Percentiles rank a stretch among this genome's conserved stretches.
phyloP scores from a whole-genome alignment of 2,888 invertebrate genomes.

The Microchrysa polita region DNA sequence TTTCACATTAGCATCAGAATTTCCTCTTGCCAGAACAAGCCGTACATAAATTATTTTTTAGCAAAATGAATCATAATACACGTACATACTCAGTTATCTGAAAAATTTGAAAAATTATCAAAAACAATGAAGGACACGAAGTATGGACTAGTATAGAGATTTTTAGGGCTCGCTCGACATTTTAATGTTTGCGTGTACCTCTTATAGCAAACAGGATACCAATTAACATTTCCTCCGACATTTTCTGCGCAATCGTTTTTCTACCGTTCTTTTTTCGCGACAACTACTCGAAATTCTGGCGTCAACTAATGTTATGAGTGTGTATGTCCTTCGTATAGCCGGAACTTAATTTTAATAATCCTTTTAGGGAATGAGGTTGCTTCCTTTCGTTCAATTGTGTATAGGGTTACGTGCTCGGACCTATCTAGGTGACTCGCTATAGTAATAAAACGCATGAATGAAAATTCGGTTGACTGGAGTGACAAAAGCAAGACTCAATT shows the following conservation, averaged over 20 bases:
- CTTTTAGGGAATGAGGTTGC: neutral
- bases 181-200: neutral
- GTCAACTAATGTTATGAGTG: neutral
- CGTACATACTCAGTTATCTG: no score
- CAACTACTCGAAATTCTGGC: neutral
- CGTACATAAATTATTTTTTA: no score
- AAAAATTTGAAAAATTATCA: no score
- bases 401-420: neutral
- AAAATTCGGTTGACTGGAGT: neutral
- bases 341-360: slow-evolving; percentile 29
- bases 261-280: no score
- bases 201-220: slow-evolving; percentile 12
- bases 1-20: no score
- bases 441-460: slow-evolving; percentile 10
- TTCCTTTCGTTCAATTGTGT: neutral
- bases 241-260: neutral
- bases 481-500: neutral
- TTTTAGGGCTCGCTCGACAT: neutral
- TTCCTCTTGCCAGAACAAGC: no score
- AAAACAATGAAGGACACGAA: neutral
- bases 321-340: slow-evolving; percentile 17
- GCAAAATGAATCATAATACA: no score
- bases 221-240: slow-evolving; percentile 4
- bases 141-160: neutral
- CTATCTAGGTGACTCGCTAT: neutral